phyloP scores from a whole-genome alignment of 2,113 vertebrate species.

The Pao palembangensis region DNA sequence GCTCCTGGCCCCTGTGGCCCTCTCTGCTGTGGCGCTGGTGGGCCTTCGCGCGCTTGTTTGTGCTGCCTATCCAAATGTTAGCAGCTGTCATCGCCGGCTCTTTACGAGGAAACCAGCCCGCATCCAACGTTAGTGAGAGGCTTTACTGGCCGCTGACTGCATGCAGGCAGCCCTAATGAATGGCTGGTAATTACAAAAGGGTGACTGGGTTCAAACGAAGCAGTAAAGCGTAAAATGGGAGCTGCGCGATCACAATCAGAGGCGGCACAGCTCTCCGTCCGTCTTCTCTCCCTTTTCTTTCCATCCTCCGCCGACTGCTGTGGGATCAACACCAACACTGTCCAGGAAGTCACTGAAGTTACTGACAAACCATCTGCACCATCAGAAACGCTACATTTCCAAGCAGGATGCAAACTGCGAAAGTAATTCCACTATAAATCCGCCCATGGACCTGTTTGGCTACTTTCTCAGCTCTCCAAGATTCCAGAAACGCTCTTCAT shows the following conservation, averaged over 20 bases:
- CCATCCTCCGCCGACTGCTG: too few species aligned
- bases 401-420: too few species aligned
- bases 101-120: conserved; percentile 35
- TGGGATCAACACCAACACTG: too few species aligned
- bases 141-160: conserved; percentile 27
- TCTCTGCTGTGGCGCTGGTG: conserved; percentile 1
- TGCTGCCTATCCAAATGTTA: conserved; percentile 20
- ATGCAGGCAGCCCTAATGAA: conserved; percentile 33
- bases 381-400: too few species aligned
- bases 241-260: conserved; percentile 14
- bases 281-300: background rate
- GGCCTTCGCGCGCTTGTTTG: conserved; percentile 13
- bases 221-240: conserved; percentile 38
- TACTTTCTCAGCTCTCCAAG: too few species aligned
- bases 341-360: too few species aligned
- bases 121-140: conserved; percentile 10
- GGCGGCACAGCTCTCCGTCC: background rate
- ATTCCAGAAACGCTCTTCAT: too few species aligned
- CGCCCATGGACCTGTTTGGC: too few species aligned
- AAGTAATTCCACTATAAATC: too few species aligned
- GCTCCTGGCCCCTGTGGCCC: too few species aligned
- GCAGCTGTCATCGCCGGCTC: conserved; percentile 24
- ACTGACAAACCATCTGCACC: too few species aligned
- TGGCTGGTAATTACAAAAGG: conserved; percentile 33
- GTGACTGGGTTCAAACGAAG: conserved; percentile 40